phyloP scores from a whole-genome alignment of 2,888 invertebrate species.

The Rutpela maculata region DNA sequence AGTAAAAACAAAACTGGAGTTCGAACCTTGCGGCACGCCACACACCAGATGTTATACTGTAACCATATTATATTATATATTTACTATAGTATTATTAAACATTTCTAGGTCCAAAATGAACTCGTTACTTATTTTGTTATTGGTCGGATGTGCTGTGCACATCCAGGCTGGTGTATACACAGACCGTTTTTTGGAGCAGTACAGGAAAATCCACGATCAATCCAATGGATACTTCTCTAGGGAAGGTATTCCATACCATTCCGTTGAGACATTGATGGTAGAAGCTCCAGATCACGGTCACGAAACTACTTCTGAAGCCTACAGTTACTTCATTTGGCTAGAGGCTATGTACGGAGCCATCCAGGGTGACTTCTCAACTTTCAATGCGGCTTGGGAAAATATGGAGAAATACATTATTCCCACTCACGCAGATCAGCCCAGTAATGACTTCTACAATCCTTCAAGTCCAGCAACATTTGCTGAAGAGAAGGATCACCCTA shows the following conservation, averaged over 20 bases:
- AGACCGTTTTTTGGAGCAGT: constrained; percentile 57
- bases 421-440: constrained; percentile 52
- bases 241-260: constrained; percentile 60
- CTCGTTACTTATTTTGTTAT: constrained; percentile 36
- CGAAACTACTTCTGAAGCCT: constrained; percentile 61
- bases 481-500: constrained; percentile 55
- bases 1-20: too few relatives aligned
- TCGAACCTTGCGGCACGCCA: not conserved
- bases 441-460: constrained; percentile 54
- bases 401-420: constrained; percentile 60
- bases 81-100: not conserved
- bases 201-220: constrained; percentile 55
- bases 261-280: constrained; percentile 59
- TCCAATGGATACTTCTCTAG: constrained; percentile 59
- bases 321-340: constrained; percentile 59
- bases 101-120: not conserved
- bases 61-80: too few relatives aligned
- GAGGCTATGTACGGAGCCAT: constrained; percentile 59
- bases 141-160: constrained; percentile 47
- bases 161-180: constrained; percentile 53
- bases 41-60: too few relatives aligned
- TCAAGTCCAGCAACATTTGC: constrained; percentile 57
- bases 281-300: constrained; percentile 61
- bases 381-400: constrained; percentile 57
- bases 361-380: constrained; percentile 55